Percentiles rank a stretch among this genome's conserved stretches.
phyloP scores from a whole-genome alignment of 1,140 invertebrate genomes.

The Caerostris darwini region DNA sequence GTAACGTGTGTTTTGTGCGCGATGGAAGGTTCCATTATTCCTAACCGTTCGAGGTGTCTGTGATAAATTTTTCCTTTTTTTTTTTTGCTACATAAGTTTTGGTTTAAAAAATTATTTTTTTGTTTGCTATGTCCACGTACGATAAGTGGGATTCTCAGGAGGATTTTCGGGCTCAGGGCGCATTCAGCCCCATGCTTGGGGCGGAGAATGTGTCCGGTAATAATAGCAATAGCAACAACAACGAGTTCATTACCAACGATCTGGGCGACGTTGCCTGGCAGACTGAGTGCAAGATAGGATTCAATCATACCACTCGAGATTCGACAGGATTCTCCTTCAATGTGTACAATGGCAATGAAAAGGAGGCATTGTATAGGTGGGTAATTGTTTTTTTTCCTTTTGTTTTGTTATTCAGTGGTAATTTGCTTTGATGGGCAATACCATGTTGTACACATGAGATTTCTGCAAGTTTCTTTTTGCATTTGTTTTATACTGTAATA shows the following conservation, averaged over 20 bases:
- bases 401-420: too few relatives aligned
- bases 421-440: too few relatives aligned
- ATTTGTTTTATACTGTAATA: too few relatives aligned
- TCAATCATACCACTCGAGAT: conserved; percentile 11
- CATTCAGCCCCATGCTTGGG: conserved; percentile 64
- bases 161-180: conserved; percentile 53
- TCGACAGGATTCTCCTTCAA: conserved; percentile 57
- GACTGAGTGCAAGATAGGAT: conserved; percentile 71
- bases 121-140: conserved; percentile 62
- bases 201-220: conserved; percentile 38
- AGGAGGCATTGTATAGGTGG: conserved; percentile 60
- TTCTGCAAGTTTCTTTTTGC: too few relatives aligned
- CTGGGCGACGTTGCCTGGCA: conserved; percentile 70
- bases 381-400: neutral
- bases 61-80: conserved; percentile 40
- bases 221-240: conserved; percentile 43
- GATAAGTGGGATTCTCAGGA: conserved; percentile 62
- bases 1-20: conserved; percentile 23
- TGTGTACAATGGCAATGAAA: conserved; percentile 67
- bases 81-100: neutral
- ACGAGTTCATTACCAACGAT: conserved; percentile 56
- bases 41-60: neutral
- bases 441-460: too few relatives aligned
- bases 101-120: neutral
- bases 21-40: conserved; percentile 58